Evolutionary conservation across 2,797 vertebrate genomes (phyloP).

Genomic region (Lagorchestes hirsutus): DNA sequence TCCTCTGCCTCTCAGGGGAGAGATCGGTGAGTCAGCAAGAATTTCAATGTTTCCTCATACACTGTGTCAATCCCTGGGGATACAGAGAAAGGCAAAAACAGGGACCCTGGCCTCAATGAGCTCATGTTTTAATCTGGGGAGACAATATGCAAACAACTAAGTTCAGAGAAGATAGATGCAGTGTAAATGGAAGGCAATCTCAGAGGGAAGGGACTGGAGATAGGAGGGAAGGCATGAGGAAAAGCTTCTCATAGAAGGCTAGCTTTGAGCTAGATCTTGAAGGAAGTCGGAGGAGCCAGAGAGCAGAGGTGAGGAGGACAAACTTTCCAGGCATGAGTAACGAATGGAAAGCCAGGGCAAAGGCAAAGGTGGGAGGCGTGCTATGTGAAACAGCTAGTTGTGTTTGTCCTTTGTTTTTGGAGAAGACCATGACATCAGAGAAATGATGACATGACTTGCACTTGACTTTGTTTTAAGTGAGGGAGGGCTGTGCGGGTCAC

Average conservation of each 20-base stretch:
- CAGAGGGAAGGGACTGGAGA: conserved; percentile 11
- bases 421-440: too few species aligned
- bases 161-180: neutral
- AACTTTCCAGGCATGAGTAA: neutral
- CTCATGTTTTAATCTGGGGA: conserved; percentile 45
- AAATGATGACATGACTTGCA: too few species aligned
- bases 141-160: neutral
- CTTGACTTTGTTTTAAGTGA: too few species aligned
- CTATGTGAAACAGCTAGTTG: neutral
- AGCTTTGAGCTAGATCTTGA: neutral
- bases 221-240: neutral
- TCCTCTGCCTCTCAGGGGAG: neutral
- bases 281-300: neutral
- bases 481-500: too few species aligned
- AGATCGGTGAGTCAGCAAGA: neutral
- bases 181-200: conserved; percentile 5
- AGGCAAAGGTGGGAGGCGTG: neutral
- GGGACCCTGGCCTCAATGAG: conserved; percentile 7
- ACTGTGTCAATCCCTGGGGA: conserved; percentile 28
- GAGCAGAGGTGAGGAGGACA: neutral
- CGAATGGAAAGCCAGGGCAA: neutral
- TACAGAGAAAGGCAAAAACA: neutral
- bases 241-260: neutral
- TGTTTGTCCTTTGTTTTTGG: too few species aligned
- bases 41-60: neutral